Base-by-base conservation (phyloP, 2,797 vertebrate species). In the Craterocephalus amniculus region DNA sequence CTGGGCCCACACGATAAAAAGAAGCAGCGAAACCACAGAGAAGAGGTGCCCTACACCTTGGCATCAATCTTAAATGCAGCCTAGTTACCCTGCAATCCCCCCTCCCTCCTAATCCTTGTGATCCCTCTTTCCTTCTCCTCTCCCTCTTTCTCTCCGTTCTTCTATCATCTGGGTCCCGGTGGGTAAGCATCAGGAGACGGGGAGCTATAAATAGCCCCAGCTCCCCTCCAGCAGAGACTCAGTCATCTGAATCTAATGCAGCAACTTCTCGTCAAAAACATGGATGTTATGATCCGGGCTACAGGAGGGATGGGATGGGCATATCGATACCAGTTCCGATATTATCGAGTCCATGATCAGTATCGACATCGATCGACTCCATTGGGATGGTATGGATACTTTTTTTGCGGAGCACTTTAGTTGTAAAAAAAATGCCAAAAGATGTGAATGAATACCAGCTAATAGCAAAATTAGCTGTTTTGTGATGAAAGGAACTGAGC, bases 181-280 rank as follows among this genome's bases (percentile, higher is more conserved):
- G 83, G 88, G 89, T 70, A 59, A 80, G 87, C 83, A 88, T 90
- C 59, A 63, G 81, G 91, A 91, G 90, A 88, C 78, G 49, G 77
- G 60, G 77, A 75, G 80, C 91, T 92, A 93, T 90, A 91, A 92
- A 93, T 93, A 93, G 86, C 79, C 62, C 48, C 52, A 2, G 78
- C 82, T 80, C 71, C 88, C 90, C 89, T 84, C 67, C n/a, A 85
- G 90, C 90, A 9, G 65, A 61, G 76, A 90, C 87, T 83, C 87
- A 86, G 92, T 88, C 87, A 64, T 79, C 74, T 83, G 80, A 32
- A 84, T 82, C 88, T 85, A 90, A 88, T 71, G 81, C 86, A 80
- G 87, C 86, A 78, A 75, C 54, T 43, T 74, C 74, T 78, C 55
- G 55, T 76, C 58, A 59, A 74, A 79, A 88, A 86, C 85, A 84